A percentile compares a stretch with the other conserved stretches of the same genome.
Conservation (phyloP, 2,888 invertebrate species). For the Coelinius sp. region DNA sequence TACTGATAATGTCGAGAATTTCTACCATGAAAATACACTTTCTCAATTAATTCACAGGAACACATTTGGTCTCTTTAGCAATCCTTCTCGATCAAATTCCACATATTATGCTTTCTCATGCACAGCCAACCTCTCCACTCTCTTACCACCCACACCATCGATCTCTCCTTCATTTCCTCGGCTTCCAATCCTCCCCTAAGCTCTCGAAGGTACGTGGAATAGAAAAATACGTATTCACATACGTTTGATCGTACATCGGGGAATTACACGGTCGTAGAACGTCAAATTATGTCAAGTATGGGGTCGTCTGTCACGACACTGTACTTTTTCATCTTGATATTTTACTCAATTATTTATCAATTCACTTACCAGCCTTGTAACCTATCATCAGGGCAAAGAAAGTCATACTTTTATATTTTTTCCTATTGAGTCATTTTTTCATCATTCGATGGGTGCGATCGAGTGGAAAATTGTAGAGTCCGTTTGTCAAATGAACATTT, state of each 20-base stretch:
- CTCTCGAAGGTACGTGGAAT: not conserved
- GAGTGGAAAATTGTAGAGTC: not conserved
- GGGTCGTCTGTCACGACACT: constrained; percentile 10
- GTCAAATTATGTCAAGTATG: constrained; percentile 17
- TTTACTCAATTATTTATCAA: not conserved
- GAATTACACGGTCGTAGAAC: constrained; percentile 11
- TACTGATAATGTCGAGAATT: too few species aligned
- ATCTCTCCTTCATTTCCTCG: not conserved
- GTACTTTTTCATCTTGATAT: constrained; percentile 7
- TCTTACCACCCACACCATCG: not conserved
- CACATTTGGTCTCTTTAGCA: not conserved
- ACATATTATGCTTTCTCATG: constrained; percentile 17
- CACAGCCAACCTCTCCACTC: not conserved
- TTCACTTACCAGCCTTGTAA: not conserved
- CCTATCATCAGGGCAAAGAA: not conserved
- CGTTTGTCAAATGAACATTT: not conserved
- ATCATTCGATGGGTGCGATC: constrained; percentile 5
- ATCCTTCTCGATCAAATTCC: not conserved
- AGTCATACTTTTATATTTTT: constrained; percentile 6
- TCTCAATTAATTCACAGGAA: not conserved
- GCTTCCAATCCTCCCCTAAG: not conserved
- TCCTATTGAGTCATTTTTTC: not conserved
- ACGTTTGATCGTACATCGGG: constrained; percentile 22
- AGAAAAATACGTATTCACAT: constrained; percentile 16
- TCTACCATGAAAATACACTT: too few species aligned